These are phyloP conservation scores for Excalfactoria chinensis DNA, from an alignment of 2,113 vertebrate genomes.

Conservation along the genomic window DNA sequence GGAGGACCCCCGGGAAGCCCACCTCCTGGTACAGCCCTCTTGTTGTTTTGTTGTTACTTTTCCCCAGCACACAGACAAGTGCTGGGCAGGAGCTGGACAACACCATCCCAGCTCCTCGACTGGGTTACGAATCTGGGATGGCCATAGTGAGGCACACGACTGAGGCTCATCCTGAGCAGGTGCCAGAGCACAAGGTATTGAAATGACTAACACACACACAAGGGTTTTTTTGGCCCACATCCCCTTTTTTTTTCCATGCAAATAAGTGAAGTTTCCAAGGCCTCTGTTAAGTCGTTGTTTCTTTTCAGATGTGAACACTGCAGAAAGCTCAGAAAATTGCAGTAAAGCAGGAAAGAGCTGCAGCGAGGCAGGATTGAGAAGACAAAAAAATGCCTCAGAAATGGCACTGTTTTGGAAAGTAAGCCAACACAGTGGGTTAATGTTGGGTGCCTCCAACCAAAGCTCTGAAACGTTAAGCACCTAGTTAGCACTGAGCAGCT, in stretches of 20 bases:
- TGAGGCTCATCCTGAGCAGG: background rate
- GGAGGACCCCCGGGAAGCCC: background rate
- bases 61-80: too few species aligned
- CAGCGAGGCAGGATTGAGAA: background rate
- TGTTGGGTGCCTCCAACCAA: background rate
- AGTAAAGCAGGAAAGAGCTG: background rate
- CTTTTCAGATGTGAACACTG: background rate
- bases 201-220: background rate
- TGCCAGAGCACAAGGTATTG: background rate
- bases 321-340: background rate
- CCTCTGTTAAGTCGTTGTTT: background rate
- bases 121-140: fast-evolving
- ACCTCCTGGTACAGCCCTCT: too few species aligned
- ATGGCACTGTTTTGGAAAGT: background rate
- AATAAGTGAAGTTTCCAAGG: background rate
- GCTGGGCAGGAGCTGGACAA: background rate
- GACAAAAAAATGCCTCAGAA: background rate
- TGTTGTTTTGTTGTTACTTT: too few species aligned
- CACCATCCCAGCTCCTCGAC: fast-evolving
- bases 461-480: background rate
- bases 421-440: background rate
- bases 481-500: background rate
- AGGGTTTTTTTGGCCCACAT: background rate
- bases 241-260: background rate
- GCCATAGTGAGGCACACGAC: background rate